Evolutionary conservation across 2,888 invertebrate genomes (phyloP).

Genomic region (Acanthopleura granulata): DNA sequence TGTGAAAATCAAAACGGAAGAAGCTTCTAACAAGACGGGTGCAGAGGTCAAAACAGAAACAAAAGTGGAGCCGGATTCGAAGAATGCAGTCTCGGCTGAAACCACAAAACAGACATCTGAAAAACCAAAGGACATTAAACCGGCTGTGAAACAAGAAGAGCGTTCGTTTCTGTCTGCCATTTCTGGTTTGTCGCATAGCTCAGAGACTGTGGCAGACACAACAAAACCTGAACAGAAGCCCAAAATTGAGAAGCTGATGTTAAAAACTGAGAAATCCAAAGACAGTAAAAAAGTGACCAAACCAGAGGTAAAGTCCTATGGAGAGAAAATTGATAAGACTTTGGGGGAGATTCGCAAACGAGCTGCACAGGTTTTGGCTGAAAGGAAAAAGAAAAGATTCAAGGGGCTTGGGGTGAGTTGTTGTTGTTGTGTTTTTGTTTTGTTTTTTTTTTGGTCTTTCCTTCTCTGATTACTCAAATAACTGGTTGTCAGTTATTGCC

Average conservation of each 20-base stretch:
- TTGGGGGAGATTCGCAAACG: conserved; percentile 5
- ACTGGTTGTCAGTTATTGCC: too few relatives aligned
- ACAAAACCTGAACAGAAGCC: neutral
- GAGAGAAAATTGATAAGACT: conserved; percentile 10
- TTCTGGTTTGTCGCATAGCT: neutral
- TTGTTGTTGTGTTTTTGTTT: too few relatives aligned
- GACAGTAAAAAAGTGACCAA: neutral
- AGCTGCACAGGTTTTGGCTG: neutral
- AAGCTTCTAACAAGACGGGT: too few relatives aligned
- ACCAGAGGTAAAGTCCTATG: neutral
- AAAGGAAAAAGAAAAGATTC: conserved; percentile 9
- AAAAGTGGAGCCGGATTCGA: too few relatives aligned
- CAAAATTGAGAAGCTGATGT: neutral
- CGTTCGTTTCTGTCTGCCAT: neutral
- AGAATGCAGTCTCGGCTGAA: neutral
- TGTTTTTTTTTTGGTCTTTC: too few relatives aligned
- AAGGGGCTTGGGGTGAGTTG: conserved; percentile 4
- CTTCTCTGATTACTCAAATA: too few relatives aligned
- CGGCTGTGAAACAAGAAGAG: neutral
- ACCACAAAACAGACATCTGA: neutral
- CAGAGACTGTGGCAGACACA: neutral
- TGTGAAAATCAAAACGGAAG: too few relatives aligned
- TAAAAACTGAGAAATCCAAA: neutral
- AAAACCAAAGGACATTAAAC: neutral
- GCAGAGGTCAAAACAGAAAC: too few relatives aligned